Conservation (phyloP, 2,888 invertebrate genomes). For the Tanytarsus gracilentus region DNA sequence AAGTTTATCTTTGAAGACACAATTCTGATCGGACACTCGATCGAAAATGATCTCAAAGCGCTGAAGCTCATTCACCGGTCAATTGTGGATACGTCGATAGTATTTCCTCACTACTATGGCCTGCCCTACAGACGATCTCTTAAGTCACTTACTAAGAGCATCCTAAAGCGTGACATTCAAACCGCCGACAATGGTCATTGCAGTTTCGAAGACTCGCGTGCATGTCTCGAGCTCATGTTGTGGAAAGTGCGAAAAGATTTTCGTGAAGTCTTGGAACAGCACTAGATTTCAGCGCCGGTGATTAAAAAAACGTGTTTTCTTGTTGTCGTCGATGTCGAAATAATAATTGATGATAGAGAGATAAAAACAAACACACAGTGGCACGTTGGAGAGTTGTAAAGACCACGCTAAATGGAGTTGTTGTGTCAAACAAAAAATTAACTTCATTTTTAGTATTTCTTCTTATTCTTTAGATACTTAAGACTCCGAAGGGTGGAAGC, state of each 20-base stretch:
- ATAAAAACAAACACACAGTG: neutral
- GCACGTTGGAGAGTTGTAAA: too few species aligned
- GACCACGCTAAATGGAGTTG: too few species aligned
- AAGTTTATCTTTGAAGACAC: slow-evolving; percentile 71
- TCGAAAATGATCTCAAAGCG: slow-evolving; percentile 88
- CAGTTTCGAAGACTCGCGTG: slow-evolving; percentile 84
- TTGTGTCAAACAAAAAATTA: too few species aligned
- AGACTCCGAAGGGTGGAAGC: too few species aligned
- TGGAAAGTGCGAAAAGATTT: slow-evolving; percentile 57
- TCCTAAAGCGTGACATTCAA: slow-evolving; percentile 77
- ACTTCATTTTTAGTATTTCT: too few species aligned
- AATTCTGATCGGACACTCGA: slow-evolving; percentile 87
- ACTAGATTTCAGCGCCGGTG: slow-evolving; percentile 8
- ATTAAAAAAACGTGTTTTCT: neutral
- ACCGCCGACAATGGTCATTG: slow-evolving; percentile 68
- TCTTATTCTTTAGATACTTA: too few species aligned
- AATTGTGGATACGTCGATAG: slow-evolving; percentile 81
- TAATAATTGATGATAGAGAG: neutral
- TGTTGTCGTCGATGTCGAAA: neutral
- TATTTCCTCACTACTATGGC: slow-evolving; percentile 80
- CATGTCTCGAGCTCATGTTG: slow-evolving; percentile 82
- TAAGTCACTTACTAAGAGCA: slow-evolving; percentile 61
- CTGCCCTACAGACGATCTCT: slow-evolving; percentile 76
- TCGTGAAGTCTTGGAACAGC: slow-evolving; percentile 29
- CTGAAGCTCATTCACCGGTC: slow-evolving; percentile 72